Evolutionary conservation across 2,797 vertebrate genomes (phyloP), one percentile per base, ranked within the genome.

Genomic region (Oryzias dopingdopingensis): DNA sequence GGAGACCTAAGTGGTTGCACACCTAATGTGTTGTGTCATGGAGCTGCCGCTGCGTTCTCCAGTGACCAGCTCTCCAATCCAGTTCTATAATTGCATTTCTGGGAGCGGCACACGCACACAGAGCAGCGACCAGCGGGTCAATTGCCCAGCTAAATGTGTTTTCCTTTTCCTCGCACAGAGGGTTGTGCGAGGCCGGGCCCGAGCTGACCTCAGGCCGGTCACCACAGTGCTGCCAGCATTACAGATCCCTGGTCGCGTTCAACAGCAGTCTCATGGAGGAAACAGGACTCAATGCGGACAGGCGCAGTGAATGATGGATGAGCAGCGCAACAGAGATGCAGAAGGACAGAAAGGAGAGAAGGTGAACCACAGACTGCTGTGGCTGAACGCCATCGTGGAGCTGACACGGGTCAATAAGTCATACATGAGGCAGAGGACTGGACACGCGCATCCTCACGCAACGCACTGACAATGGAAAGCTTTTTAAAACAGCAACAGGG

Each of bases 31-130:
- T 52, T 42, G 71, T 67, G 70, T 78, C 75, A 72, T 65, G 71
- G 67, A 74, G 83, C 74, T 62, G 71, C 68, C 55, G 49, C 62
- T 58, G 18, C 24, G 67, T 68, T 90, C 88, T 86, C 90, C 86
- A 84, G 90, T 88, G 92, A 93, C 88, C 85, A 81, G 85, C 90
- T 85, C 81, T 84, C 90, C 87, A 85, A 92, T 91, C 91, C 77
- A 91, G 48, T 91, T 88, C 90, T 94, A 94, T 95, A 95, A 96
- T 95, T 94, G 94, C 93, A 93, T 94, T 94, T 91, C 87, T 92
- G 70, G 72, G 62, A 54, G 18, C 63, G 59, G 44, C 60, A 54
- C 65, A 62, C 51, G 45, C 56, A 70, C 67, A 72, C 49, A 66
- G 44, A 54, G 46, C 32, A 56, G 65, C 65, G 81, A 78, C 79